phyloP scores from a whole-genome alignment of 2,113 vertebrate genomes.

The human region DNA sequence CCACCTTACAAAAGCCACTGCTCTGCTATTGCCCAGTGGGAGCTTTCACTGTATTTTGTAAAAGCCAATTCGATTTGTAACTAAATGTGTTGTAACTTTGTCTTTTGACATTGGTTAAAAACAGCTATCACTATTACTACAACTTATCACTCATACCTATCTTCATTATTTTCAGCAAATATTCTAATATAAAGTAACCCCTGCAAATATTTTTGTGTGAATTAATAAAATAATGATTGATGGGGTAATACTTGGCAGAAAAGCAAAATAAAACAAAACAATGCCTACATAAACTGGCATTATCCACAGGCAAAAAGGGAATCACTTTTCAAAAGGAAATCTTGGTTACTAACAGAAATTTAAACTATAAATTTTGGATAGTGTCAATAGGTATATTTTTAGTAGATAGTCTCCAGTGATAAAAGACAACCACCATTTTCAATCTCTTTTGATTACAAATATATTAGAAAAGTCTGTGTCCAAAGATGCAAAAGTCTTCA shows the following conservation, averaged over 20 bases:
- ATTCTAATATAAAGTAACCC: not conserved
- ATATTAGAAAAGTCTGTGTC: slow-evolving; percentile 40
- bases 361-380: slow-evolving; percentile 9
- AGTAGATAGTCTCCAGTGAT: not conserved
- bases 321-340: not conserved
- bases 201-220: not conserved
- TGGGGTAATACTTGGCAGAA: not conserved
- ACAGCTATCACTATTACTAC: not conserved
- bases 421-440: slow-evolving; percentile 19
- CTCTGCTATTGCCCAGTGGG: not conserved
- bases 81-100: not conserved
- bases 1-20: not conserved
- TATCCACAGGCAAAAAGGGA: not conserved
- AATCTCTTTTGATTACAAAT: slow-evolving; percentile 66
- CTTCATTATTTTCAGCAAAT: not conserved
- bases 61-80: not conserved
- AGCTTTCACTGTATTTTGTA: not conserved
- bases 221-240: not conserved
- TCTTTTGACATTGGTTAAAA: not conserved
- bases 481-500: slow-evolving; percentile 61
- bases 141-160: not conserved
- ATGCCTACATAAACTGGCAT: not conserved
- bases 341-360: slow-evolving; percentile 11
- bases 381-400: slow-evolving; percentile 17
- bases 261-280: not conserved